Base-by-base conservation (phyloP, 1,140 invertebrate species). In the Hycleus cichorii region DNA sequence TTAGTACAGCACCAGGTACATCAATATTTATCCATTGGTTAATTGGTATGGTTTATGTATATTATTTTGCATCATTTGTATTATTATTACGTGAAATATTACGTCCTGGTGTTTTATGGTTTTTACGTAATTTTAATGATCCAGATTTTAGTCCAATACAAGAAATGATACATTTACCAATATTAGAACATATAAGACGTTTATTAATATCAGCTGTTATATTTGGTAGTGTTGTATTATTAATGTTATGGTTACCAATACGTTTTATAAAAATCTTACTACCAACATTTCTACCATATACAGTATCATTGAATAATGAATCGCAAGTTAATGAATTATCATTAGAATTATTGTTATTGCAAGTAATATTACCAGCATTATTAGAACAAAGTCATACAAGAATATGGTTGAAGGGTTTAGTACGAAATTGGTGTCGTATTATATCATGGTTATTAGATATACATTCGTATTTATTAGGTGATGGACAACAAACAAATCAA, bases 11-110 rank as follows among this genome's bases (percentile, higher is more conserved):
- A 0, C 96, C 97, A 0, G 93, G 93, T 43, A 97, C 95, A 0
- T 95, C 92, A 0, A 93, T 98, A 81, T 99, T 99, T 70, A 89
- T 98, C 49, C 96, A 99, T 75, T 99, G 97, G 97, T 81, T 98
- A 7, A 90, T 96, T n/a, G 96, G 96, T 50, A 98, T 98, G 94
- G 88, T 99, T 1, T 99, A 97, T 74, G 94, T 99, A 10, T 99
- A 99, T 75, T 99, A 99, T 76, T 98, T 98, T 72, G 97, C 96
- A 6, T 97, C 95, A 0, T 98, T 98, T 71, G 93, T 98, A 39
- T 79, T 98, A 1, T 76, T 98, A 1, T 74, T 98, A 3, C 78
- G 96, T 46, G 97, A 99, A 77, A 92, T 98, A 3, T 72, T 99
- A 5, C 78, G 95, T 49, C 96, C 96, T 0, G 96, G 96, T 0